A percentile compares a stretch with the other conserved stretches of the same genome.
phyloP scores from a whole-genome alignment of 2,888 invertebrate species.

The Nymphalis urticae region DNA sequence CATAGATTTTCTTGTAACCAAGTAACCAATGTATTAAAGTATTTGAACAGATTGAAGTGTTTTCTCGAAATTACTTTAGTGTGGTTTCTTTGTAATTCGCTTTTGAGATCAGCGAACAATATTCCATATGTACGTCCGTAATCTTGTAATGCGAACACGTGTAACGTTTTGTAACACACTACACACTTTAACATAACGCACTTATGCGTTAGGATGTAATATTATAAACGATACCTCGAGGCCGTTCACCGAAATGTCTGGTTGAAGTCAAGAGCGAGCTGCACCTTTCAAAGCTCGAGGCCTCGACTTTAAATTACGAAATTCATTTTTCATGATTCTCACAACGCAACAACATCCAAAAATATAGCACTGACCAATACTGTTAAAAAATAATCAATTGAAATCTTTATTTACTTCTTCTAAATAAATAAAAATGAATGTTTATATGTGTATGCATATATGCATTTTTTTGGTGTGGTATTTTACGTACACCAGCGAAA shows the following conservation, averaged over 20 bases:
- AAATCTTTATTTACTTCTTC: too few species aligned
- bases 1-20: background rate
- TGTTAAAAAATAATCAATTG: too few species aligned
- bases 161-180: background rate
- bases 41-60: background rate
- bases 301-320: constrained; percentile 13
- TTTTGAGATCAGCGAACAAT: background rate
- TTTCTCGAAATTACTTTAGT: background rate
- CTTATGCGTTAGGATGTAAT: constrained; percentile 17
- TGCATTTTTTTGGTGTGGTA: too few species aligned
- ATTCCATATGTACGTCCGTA: background rate
- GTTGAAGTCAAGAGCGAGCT: constrained; percentile 33
- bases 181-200: constrained; percentile 2
- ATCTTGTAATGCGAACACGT: too few species aligned
- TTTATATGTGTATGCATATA: too few species aligned
- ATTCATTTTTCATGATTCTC: background rate
- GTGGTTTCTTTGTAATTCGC: background rate
- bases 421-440: too few species aligned
- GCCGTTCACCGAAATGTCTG: background rate
- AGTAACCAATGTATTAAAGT: background rate
- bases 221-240: background rate
- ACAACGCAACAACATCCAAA: background rate
- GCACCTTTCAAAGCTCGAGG: constrained; percentile 31
- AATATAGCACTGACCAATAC: background rate
- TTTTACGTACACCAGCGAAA: too few species aligned